Evolutionary conservation across 2,113 vertebrate species (phyloP), one percentile per base, ranked within the genome.

Genomic region (Burhinus bistriatus): DNA sequence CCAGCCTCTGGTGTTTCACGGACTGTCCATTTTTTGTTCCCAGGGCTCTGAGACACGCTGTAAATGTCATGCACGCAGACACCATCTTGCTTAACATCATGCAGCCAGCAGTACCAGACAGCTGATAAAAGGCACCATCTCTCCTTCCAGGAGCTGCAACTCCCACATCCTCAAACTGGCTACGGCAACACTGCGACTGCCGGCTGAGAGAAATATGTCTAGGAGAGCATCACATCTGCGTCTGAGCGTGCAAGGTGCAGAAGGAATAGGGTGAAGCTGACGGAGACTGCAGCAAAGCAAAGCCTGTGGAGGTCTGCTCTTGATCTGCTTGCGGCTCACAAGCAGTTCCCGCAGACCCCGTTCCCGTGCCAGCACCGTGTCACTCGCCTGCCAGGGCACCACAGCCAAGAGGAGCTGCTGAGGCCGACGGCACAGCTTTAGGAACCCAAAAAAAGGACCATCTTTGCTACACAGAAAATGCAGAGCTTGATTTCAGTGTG

Each of bases 381-480:
- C 82, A 57, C 71, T 68, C 17, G 9, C 59, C 93, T 95, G 93
- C 58, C 59, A 65, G 83, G 86, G 76, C 93, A 58, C 62, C 0
- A 13, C 79, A 95, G 96, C 96, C 96, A 97, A 95, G 89, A 90
- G 70, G 55, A 83, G 93, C 68, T 90, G 91, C 91, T 65, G 93
- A 86, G 80, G 85, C 40, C 9, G 22, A 86, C 30, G 7, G 70
- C 62, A 86, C 88, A 90, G 93, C 89, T 92, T 97, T 76, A 59
- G 69, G 62, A 93, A 82, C 82, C 76, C 75, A 80, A 83, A 91
- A 91, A 93, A 91, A 55, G 21, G 47, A 71, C 73, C 76, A 79
- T 94, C 80, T 86, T 89, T 75, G 76, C 82, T 66, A 15, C 8
- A 44, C 27, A 65, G 70, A 92, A 88, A 85, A 69, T 2, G 15